Conservation (phyloP, 1,140 invertebrate genomes). For the Aphaenogaster rudis region DNA sequence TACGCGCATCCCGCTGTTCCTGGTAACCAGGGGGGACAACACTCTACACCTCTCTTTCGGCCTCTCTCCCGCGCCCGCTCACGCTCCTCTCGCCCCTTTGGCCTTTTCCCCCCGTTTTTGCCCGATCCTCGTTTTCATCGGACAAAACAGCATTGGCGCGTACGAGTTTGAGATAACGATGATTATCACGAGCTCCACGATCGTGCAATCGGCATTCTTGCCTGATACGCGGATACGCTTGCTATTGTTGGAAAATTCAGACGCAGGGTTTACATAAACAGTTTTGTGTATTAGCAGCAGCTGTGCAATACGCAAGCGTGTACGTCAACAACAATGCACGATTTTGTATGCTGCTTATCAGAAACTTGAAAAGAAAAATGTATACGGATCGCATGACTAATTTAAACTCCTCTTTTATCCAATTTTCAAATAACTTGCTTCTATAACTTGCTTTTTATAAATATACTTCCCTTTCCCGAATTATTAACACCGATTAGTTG, state of each 20-base stretch:
- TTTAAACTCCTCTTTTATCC: not conserved
- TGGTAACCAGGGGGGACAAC: slow-evolving; percentile 45
- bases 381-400: not conserved
- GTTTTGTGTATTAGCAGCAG: not conserved
- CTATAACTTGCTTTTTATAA: not conserved
- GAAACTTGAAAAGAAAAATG: not conserved
- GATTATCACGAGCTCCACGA: slow-evolving; percentile 49
- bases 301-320: not conserved
- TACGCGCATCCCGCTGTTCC: slow-evolving; percentile 66
- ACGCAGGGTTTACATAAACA: slow-evolving; percentile 13
- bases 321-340: not conserved
- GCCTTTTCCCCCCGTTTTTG: slow-evolving; percentile 52
- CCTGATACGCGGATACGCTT: slow-evolving; percentile 13
- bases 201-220: slow-evolving; percentile 54
- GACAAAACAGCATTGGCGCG: slow-evolving; percentile 50
- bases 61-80: slow-evolving; percentile 9
- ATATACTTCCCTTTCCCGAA: not conserved
- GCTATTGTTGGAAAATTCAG: slow-evolving; percentile 25
- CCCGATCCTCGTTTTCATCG: slow-evolving; percentile 50
- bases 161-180: slow-evolving; percentile 61
- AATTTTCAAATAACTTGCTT: not conserved
- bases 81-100: slow-evolving; percentile 17
- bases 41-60: slow-evolving; percentile 32
- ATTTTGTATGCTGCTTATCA: too few relatives aligned
- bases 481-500: not conserved